Conservation (phyloP, 2,113 vertebrate species). For the Oreochromis spilurus region DNA sequence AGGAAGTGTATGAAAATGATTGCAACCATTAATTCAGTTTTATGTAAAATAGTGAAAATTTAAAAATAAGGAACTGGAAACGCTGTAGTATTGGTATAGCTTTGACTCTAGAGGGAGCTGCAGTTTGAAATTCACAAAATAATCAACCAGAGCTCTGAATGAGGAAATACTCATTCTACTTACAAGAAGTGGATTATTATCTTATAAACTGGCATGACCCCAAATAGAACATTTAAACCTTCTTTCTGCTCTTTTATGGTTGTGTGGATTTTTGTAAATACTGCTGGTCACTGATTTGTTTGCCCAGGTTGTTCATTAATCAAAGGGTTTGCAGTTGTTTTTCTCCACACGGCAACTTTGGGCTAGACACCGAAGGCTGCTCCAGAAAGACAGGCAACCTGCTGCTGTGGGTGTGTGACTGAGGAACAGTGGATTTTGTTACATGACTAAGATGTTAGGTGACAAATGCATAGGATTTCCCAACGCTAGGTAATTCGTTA, state of each 20-base stretch:
- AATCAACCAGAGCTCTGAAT: neutral
- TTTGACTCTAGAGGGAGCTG: slow-evolving; percentile 12
- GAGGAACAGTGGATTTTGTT: neutral
- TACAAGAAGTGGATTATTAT: neutral
- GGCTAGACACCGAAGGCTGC: neutral
- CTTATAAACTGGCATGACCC: neutral
- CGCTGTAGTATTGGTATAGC: neutral
- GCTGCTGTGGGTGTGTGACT: neutral
- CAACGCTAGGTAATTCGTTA: neutral
- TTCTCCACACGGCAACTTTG: neutral
- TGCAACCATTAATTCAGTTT: neutral
- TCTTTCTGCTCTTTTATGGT: neutral
- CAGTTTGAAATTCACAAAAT: neutral
- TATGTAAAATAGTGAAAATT: neutral
- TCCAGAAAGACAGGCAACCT: neutral
- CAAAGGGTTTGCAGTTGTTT: neutral
- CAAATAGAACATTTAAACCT: neutral
- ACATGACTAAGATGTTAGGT: neutral
- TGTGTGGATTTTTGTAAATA: neutral
- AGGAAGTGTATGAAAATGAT: neutral
- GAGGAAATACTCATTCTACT: neutral
- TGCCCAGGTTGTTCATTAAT: neutral
- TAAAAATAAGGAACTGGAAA: neutral
- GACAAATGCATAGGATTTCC: neutral
- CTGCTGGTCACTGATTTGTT: neutral